Evolutionary conservation across 1,140 invertebrate species (phyloP), one percentile per base, ranked within the genome.

Genomic region (Planococcus citri): DNA sequence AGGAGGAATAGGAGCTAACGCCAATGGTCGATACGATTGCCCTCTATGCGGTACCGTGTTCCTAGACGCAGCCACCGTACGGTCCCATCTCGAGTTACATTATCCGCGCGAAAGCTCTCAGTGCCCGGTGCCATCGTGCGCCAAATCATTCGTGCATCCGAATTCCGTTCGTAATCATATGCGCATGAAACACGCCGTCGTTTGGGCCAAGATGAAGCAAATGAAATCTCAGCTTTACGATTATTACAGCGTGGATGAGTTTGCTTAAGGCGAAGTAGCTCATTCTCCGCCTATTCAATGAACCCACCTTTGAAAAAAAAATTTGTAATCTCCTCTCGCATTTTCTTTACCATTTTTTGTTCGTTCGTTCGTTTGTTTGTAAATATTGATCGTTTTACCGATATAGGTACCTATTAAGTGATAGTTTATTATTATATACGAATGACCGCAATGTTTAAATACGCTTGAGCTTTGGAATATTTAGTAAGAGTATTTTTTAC

Each of bases 121-220:
- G 41, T 90, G 89, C 79, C 88, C 88, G 9, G 88, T 91, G 37
- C 41, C 41, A 51, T 51, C 41, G 6, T 91, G 89, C 76, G 84
- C 85, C 38, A 83, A 88, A 72, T 83, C 82, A 70, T 90, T 90
- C 78, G 83, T 86, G 41, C 88, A 91, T 79, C 88, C 88, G 6
- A 91, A 90, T 78, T 89, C 87, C 41, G 88, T 90, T 33, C 82
- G 88, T 72, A 91, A 91, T 78, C 88, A 91, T 78, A 90, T 91
- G 88, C 81, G 88, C 71, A 83, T 87, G 72, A 91, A 90, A 78
- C 89, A 90, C 78, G 83, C 86, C 0, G 78, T 84, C 71, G 85
- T 89, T 75, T 90, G 88, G 88, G 85, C 87, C 73, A 84, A 85
- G 75, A 91, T 90, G 83, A 90, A 90, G 78, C 86, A 86, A 38